Evolutionary conservation across 2,888 invertebrate genomes (phyloP), one percentile per base, ranked within the genome.

Genomic region (Podotricha telesiphe): DNA sequence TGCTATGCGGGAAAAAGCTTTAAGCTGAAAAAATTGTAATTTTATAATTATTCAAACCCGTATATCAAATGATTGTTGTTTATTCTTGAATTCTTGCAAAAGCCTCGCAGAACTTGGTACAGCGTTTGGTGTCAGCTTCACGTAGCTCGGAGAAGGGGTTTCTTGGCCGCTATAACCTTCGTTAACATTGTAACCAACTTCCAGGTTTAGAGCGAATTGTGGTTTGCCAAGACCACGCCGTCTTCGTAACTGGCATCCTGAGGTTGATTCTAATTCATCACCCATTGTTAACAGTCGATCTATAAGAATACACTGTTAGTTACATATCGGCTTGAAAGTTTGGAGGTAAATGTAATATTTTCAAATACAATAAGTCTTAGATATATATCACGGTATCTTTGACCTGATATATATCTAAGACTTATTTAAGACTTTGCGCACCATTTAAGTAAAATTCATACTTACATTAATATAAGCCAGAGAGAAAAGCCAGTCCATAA

Each of bases 11-110:
- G n/a, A n/a, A n/a, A n/a, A n/a, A n/a, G n/a, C n/a, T n/a, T 17
- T n/a, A 47, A n/a, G n/a, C 13, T 0, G 3, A 1, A 15, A 45
- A 45, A n/a, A n/a, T 8, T 47, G 13, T 15, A 7, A 15, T 48
- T 20, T 50, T 20, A 22, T 15, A 10, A 65, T 10, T 17, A 20
- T 58, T 8, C 69, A 69, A 75, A 92, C 92, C 82, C 93, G 92
- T 73, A 93, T 88, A 76, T 93, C 93, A 79, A 93, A 92, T 6
- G 93, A 93, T 76, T 89, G 91, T 74, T 93, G 93, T 70, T 92
- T 92, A 79, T 91, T 93, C 75, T 92, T 88, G 76, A 88, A 93
- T 65, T 93, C 91, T 19, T 85, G 77, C 10, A 92, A 78, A 4
- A 89, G 84, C 47, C 87, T 82, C 1, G 88, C 76, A 20, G 83